Base-by-base conservation (phyloP, 1,140 invertebrate genomes). In the Drosophila arizonae region DNA sequence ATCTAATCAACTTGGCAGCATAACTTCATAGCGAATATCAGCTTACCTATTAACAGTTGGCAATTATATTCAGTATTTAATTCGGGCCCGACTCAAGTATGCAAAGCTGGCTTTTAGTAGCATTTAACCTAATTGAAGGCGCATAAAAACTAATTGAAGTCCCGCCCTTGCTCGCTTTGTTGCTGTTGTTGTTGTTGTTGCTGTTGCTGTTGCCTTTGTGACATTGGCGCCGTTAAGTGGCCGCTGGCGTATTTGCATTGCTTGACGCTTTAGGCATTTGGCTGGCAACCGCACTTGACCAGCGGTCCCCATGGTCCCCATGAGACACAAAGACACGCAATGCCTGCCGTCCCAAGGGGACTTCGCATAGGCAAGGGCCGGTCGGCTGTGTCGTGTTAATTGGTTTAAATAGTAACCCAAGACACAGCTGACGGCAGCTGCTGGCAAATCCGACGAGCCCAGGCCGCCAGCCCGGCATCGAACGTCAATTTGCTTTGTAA, bases 361-460 rank as follows among this genome's bases (percentile, higher is more conserved):
- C 33, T 13, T 3, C n/a, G 4, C 17, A 24, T 8, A 6, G 21
- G 17, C 2, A 24, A 24, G 17, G 21, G 17, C 8, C 2, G 21
- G 10, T 24, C 4, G 15, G 55, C 50, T 43, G 26, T 43, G 58
- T 67, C 60, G 72, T 77, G 84, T 88, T 88, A 89, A 88, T 88
- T 89, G 70, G 84, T 82, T 88, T 88, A 84, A 78, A 88, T 73
- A 84, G 84, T 89, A 89, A 88, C 77, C 76, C 61, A 76, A 87
- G 76, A 79, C 48, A 62, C 36, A 36, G 48, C 26, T 43, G 36
- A 68, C 21, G 30, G 45, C 63, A 69, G 63, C 67, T 79, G 69
- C 55, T 68, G 63, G 21, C 45, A 87, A 88, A 86, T 79, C 81
- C 69, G 72, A 55, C 41, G n/a, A 58, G 51, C n/a, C 54, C 55